Conservation (phyloP, 2,113 vertebrate genomes). For the Pollimyrus isidori region DNA sequence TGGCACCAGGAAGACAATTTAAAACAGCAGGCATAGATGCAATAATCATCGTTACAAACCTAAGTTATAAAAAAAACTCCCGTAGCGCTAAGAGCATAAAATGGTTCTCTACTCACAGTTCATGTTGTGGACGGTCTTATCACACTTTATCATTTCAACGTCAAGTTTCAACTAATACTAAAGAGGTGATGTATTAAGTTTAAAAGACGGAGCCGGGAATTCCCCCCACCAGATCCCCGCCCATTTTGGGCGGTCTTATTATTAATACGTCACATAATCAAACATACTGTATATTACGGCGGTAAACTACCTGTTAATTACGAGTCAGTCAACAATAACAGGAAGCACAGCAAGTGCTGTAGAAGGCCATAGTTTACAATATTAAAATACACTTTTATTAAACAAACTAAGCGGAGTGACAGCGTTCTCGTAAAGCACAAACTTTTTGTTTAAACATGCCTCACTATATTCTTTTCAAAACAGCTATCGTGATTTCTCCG, state of each 20-base stretch:
- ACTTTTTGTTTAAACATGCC: neutral
- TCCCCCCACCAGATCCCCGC: constrained; percentile 21
- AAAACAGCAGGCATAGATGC: neutral
- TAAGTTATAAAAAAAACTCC: neutral
- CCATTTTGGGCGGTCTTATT: neutral
- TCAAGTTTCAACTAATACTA: constrained; percentile 22
- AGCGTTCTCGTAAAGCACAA: neutral
- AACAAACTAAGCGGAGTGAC: neutral
- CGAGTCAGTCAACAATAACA: neutral
- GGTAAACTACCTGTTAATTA: neutral
- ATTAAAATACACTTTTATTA: neutral
- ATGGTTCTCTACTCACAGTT: constrained; percentile 50
- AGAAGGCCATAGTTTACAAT: neutral
- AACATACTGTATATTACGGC: neutral
- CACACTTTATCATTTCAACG: constrained; percentile 1
- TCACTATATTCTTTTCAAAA: neutral
- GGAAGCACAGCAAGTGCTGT: neutral
- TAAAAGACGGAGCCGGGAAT: constrained; percentile 26
- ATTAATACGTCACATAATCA: neutral
- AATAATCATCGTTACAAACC: neutral
- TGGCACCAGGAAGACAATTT: neutral
- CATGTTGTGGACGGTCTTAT: constrained; percentile 44
- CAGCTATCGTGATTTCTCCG: neutral
- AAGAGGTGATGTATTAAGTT: constrained; percentile 35
- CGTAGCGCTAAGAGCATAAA: neutral